A percentile compares a stretch with the other conserved stretches of the same genome.
phyloP scores from a whole-genome alignment of 2,797 vertebrate species.

The Amphiprion clarkii region DNA sequence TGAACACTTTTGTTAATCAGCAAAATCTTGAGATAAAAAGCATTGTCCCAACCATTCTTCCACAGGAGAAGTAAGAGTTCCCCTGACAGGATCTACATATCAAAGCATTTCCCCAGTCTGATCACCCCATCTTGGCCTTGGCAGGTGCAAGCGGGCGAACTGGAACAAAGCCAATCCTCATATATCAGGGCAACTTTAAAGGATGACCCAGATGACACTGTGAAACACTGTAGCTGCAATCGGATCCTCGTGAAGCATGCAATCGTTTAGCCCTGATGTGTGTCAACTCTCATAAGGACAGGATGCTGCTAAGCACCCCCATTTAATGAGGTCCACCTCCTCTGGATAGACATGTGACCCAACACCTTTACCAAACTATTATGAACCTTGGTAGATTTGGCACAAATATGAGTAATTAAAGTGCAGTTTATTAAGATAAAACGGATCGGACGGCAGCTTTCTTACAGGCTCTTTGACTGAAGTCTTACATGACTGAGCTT shows the following conservation, averaged over 20 bases:
- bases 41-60: not conserved
- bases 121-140: constrained; percentile 58
- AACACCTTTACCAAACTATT: not conserved
- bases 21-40: constrained; percentile 1
- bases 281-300: constrained; percentile 39
- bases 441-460: not conserved
- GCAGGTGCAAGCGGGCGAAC: constrained; percentile 68
- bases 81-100: constrained; percentile 43
- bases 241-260: constrained; percentile 51
- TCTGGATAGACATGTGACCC: not conserved
- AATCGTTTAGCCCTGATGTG: constrained; percentile 44
- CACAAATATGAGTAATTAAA: too few species aligned
- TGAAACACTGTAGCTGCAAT: constrained; percentile 58
- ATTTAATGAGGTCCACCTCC: constrained; percentile 9
- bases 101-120: constrained; percentile 59
- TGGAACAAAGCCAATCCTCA: constrained; percentile 73
- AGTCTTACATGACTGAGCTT: not conserved
- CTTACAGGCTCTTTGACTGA: not conserved
- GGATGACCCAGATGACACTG: constrained; percentile 66
- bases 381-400: not conserved
- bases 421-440: not conserved
- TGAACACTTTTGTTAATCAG: constrained; percentile 13
- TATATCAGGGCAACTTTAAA: constrained; percentile 70
- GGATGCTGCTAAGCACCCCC: constrained; percentile 22
- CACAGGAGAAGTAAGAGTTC: not conserved